Conservation (phyloP, 23 tunicate species). For the Clavelina lepadiformis region DNA sequence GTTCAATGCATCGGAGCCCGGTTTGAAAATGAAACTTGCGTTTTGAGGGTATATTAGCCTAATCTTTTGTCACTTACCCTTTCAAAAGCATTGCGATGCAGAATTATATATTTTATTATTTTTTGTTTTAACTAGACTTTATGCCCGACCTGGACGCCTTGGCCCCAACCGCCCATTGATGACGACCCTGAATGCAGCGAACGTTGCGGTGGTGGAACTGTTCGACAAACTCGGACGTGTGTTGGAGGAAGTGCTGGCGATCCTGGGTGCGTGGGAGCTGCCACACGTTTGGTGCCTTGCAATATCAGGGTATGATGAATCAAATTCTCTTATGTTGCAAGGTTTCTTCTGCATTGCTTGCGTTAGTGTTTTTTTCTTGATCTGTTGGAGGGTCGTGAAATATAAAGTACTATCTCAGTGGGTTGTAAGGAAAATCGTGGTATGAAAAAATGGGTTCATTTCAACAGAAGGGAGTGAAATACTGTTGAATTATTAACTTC, state of each 20-base stretch:
- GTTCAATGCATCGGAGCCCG: background rate
- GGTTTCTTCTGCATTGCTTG: background rate
- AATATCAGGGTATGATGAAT: constrained; percentile 44
- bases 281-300: constrained; percentile 31
- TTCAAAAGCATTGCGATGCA: background rate
- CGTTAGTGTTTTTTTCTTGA: background rate
- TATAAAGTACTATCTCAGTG: no score
- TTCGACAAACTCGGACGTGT: constrained; percentile 45
- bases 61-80: background rate
- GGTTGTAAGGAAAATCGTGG: no score
- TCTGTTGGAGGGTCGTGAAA: no score
- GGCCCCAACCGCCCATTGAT: constrained; percentile 25
- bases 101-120: background rate
- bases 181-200: constrained; percentile 35
- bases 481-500: no score
- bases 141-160: constrained; percentile 57
- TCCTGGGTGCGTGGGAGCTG: constrained; percentile 52
- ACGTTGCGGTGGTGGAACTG: constrained; percentile 52
- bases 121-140: constrained; percentile 8
- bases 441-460: no score
- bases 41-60: background rate
- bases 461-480: no score
- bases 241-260: constrained; percentile 54
- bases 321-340: constrained; percentile 3
- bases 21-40: background rate